Base-by-base conservation (phyloP, 2,888 invertebrate species). In the Ennomos fuscantarius region DNA sequence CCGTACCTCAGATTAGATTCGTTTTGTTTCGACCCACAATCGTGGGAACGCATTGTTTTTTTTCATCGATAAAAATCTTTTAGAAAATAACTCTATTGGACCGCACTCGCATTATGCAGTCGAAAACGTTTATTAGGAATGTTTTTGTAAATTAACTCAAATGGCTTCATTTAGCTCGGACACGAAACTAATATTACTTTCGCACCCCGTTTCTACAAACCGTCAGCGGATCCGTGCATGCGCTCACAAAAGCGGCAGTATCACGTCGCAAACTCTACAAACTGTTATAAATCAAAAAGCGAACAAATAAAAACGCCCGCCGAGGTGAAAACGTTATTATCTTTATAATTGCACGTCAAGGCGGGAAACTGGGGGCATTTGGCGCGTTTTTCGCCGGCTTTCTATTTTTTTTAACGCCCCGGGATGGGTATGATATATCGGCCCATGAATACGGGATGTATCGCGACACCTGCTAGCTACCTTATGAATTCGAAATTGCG, bases 291-390 rank as follows among this genome's bases (percentile, higher is more conserved):
- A 91, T 91, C 91, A 91, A 84, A 80, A 76, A 76, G 74, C 69
- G 82, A 82, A 88, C 87, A 89, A 89, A 89, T 90, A 91, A 90
- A 89, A 90, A 82, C 82, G 84, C 78, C 73, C 76, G 82, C 74
- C 81, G 86, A 87, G 87, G 85, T 88, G 90, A 89, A 89, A 90
- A 87, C 86, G 87, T 91, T 92, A 91, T 92, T 92, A 92, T 91
- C 90, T 90, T 89, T 92, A 88, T 92, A 92, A 92, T 92, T 92
- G 92, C 89, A 91, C 88, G 91, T 92, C 92, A 91, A 84, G 84
- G 77, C 81, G 82, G 82, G 81, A 82, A 82, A 78, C 78, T 73
- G 76, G 74, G 72, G 74, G 72, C 71, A 69, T 73, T 73, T 63
- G 74, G 73, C 73, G 79, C 75, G 75, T 74, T 80, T 79, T 81